phyloP scores from a whole-genome alignment of 1,140 invertebrate species.

The Listronotus bonariensis region DNA sequence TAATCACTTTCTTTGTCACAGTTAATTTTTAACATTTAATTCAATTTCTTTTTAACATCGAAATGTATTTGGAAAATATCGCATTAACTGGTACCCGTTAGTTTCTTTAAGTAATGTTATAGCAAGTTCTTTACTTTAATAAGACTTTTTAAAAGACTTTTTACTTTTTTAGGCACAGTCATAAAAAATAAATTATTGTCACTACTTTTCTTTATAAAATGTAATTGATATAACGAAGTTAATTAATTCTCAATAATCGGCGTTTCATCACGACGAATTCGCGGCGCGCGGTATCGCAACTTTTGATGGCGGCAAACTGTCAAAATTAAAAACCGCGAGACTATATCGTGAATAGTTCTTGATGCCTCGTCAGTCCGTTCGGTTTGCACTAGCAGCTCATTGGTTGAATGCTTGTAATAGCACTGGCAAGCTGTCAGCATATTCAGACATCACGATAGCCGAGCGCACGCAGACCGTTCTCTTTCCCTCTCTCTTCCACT shows the following conservation, averaged over 20 bases:
- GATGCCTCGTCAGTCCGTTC: constrained; percentile 49
- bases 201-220: no score
- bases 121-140: no score
- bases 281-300: constrained; percentile 27
- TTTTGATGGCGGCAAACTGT: constrained; percentile 45
- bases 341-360: constrained; percentile 35
- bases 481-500: constrained; percentile 42
- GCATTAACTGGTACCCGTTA: no score
- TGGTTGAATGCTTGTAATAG: constrained; percentile 54
- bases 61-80: no score
- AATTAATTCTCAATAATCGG: background rate
- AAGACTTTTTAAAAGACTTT: no score
- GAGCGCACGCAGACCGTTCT: constrained; percentile 49
- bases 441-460: constrained; percentile 55
- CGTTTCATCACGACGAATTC: constrained; percentile 1
- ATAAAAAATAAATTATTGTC: no score
- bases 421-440: constrained; percentile 57
- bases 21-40: background rate
- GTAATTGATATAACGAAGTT: background rate
- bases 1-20: constrained; percentile 8
- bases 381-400: constrained; percentile 51
- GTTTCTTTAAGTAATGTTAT: no score
- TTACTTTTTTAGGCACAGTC: no score
- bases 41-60: no score
- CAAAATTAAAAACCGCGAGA: constrained; percentile 49